Percentiles rank a stretch among this genome's conserved stretches.
Evolutionary conservation across 2,113 vertebrate species (phyloP).

Genomic region (Myotis lucifugus): DNA sequence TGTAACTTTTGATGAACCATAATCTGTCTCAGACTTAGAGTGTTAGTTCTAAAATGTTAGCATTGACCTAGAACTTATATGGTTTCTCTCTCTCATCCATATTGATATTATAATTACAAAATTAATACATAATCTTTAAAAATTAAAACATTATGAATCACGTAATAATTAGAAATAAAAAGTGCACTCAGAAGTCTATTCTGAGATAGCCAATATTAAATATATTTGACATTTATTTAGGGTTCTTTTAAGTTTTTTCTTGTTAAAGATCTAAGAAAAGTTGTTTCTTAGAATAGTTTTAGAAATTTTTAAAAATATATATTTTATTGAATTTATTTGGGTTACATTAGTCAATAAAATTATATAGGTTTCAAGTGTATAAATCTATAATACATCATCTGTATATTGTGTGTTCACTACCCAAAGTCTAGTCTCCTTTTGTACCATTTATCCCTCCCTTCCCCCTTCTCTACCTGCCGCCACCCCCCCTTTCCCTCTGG

Average conservation of each 20-base stretch:
- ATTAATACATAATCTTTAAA: slow-evolving; percentile 11
- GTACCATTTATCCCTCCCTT: background rate
- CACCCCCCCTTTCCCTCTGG: background rate
- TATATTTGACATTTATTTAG: slow-evolving; percentile 29
- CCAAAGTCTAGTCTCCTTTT: background rate
- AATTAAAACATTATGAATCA: background rate
- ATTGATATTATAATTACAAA: slow-evolving; percentile 19
- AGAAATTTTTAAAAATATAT: background rate
- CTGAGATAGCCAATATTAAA: background rate
- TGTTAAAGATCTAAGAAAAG: background rate
- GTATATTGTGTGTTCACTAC: background rate
- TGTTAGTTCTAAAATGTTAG: slow-evolving; percentile 28
- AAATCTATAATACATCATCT: background rate
- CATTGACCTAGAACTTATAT: background rate
- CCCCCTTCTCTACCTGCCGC: background rate
- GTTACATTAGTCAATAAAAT: background rate
- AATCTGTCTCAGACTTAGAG: background rate
- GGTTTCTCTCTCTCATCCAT: background rate
- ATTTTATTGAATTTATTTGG: background rate
- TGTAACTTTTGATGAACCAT: background rate
- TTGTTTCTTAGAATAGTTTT: background rate
- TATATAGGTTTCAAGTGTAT: background rate
- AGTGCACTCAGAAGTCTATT: background rate
- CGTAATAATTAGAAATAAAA: background rate
- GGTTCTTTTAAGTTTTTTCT: background rate